Conservation (phyloP, 1,140 invertebrate genomes). For the Potamilus streckersoni region DNA sequence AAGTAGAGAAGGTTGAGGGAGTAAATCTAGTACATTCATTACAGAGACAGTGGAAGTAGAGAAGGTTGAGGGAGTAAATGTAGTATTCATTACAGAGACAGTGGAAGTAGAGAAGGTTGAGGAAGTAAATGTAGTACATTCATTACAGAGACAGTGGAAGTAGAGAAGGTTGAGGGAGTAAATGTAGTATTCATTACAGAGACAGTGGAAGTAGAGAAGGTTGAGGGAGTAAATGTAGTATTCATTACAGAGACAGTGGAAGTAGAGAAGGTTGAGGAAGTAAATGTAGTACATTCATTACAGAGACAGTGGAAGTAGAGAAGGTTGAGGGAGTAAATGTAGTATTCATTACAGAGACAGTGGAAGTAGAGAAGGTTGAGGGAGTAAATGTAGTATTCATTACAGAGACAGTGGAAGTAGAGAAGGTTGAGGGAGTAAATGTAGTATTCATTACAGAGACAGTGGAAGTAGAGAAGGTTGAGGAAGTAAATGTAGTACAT, state of each 20-base stretch:
- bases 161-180: slow-evolving; percentile 22
- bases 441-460: slow-evolving; percentile 13
- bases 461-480: slow-evolving; percentile 33
- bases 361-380: slow-evolving; percentile 32
- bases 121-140: too few relatives aligned
- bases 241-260: slow-evolving; percentile 26
- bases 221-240: neutral
- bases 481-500: too few relatives aligned
- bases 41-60: slow-evolving; percentile 33
- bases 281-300: neutral
- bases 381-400: neutral
- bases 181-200: slow-evolving; percentile 7
- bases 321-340: slow-evolving; percentile 5
- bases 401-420: slow-evolving; percentile 32
- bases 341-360: slow-evolving; percentile 17
- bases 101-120: slow-evolving; percentile 33
- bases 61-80: slow-evolving; percentile 5
- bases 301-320: slow-evolving; percentile 33
- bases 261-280: slow-evolving; percentile 23
- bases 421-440: slow-evolving; percentile 15
- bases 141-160: slow-evolving; percentile 29
- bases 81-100: slow-evolving; percentile 15
- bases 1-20: slow-evolving; percentile 26
- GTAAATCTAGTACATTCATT: neutral
- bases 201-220: slow-evolving; percentile 30